Base-by-base conservation (phyloP, 2,888 invertebrate genomes). In the Sphaerophoria taeniata region DNA sequence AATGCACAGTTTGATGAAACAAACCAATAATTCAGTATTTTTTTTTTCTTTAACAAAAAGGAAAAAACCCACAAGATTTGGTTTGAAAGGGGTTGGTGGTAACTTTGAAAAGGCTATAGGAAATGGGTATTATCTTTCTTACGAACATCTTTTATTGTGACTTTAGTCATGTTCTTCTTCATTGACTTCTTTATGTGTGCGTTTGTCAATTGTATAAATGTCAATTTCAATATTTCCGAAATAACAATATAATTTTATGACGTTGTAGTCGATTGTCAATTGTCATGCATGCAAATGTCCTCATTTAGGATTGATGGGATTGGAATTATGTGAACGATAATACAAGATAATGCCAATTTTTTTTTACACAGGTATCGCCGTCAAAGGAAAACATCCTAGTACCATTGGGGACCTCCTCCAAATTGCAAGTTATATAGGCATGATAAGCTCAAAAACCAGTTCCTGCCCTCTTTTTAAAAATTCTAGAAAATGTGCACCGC, bases 221-320 rank as follows among this genome's bases (percentile, higher is more conserved):
- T 85, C 85, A 85, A 85, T 85, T 85, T 80, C 85, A 85, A 85
- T 85, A 85, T 81, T 80, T 76, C 58, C 69, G 45, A 81, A 85
- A 85, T 85, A 85, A 76, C 80, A 80, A 85, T 85, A 80, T 76
- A 72, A 80, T 72, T 84, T 84, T 85, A 85, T 85, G 80, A 85
- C 51, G 33, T 56, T 49, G 14, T 51, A 80, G 85, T 73, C 90
- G 89, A n/a, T n/a, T n/a, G n/a, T n/a, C n/a, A n/a, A 90, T 90
- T 90, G 90, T 89, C 90, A 90, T 90, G 90, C 90, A 90, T 90
- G 90, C 90, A 90, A 90, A 90, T 90, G 88, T 89, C 89, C 90
- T 90, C 89, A 90, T 90, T 90, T 84, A 88, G 83, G 77, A 53
- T 56, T 39, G 36, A 16, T 55, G n/a, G n/a, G 9, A 14, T 7